Conservation (phyloP, 2,113 vertebrate species). For the Fulmarus glacialis region DNA sequence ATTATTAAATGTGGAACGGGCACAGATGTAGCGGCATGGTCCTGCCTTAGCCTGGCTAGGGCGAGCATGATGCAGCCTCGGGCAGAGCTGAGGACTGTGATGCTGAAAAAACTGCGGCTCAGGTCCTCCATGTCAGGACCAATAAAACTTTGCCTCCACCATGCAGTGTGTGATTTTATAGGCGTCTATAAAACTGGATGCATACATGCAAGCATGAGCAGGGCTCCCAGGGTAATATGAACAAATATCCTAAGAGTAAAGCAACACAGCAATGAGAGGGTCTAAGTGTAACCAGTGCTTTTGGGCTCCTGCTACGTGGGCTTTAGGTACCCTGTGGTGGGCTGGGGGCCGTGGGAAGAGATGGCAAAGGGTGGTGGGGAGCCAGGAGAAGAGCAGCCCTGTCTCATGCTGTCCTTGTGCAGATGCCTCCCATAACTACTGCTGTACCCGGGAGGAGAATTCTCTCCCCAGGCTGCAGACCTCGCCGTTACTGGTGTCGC, state of each 20-base stretch:
- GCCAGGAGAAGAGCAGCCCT: neutral
- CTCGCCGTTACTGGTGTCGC: neutral
- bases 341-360: neutral
- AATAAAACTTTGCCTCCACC: neutral
- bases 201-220: neutral
- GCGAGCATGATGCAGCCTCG: fast-evolving
- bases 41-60: neutral
- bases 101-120: neutral
- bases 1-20: neutral
- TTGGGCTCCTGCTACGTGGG: neutral
- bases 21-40: neutral
- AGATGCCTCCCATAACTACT: neutral
- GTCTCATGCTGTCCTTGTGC: fast-evolving
- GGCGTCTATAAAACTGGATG: neutral
- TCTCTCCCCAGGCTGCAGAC: neutral
- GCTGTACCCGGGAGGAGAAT: fast-evolving
- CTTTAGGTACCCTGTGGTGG: neutral
- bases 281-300: neutral
- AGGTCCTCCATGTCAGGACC: neutral
- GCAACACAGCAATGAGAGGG: fast-evolving
- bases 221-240: neutral
- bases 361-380: fast-evolving
- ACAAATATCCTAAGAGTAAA: neutral
- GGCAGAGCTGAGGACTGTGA: neutral
- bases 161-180: neutral